phyloP scores from a whole-genome alignment of 2,113 vertebrate genomes.

The Neolamprologus caudopunctatus region DNA sequence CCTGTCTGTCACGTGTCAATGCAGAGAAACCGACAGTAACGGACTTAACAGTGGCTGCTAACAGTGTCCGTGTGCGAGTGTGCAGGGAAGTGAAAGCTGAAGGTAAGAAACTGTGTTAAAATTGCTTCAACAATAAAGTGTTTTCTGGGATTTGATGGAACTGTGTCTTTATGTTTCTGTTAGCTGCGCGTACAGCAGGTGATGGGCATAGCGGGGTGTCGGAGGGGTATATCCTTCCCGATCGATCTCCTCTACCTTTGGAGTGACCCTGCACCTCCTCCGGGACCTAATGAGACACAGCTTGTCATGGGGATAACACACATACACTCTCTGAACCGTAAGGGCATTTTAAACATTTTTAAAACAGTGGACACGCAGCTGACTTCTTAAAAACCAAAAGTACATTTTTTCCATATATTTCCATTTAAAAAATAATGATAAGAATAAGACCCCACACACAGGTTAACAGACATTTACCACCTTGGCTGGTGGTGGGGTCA shows the following conservation, averaged over 20 bases:
- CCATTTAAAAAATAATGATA: background rate
- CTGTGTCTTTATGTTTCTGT: background rate
- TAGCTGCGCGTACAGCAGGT: slow-evolving; percentile 24
- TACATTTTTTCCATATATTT: background rate
- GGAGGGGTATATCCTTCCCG: slow-evolving; percentile 34
- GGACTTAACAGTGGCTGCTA: background rate
- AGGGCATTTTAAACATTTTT: background rate
- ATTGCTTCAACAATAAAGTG: background rate
- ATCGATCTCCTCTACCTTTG: slow-evolving; percentile 69
- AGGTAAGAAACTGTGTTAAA: background rate
- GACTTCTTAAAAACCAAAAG: background rate
- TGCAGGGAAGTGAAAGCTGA: background rate
- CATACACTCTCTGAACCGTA: background rate
- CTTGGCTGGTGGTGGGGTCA: slow-evolving; percentile 22
- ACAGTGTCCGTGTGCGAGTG: background rate
- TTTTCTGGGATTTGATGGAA: background rate
- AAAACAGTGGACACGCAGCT: background rate
- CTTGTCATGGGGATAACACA: slow-evolving; percentile 18
- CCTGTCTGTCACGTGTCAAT: slow-evolving; percentile 54
- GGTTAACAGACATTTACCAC: background rate
- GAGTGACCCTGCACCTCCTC: slow-evolving; percentile 62
- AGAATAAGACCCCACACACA: background rate
- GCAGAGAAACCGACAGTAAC: slow-evolving; percentile 4
- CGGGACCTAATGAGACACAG: slow-evolving; percentile 60
- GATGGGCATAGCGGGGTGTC: background rate